Percentiles rank a stretch among this genome's conserved stretches.
Conservation (phyloP, 2,888 invertebrate species). For the Melanchra persicariae region DNA sequence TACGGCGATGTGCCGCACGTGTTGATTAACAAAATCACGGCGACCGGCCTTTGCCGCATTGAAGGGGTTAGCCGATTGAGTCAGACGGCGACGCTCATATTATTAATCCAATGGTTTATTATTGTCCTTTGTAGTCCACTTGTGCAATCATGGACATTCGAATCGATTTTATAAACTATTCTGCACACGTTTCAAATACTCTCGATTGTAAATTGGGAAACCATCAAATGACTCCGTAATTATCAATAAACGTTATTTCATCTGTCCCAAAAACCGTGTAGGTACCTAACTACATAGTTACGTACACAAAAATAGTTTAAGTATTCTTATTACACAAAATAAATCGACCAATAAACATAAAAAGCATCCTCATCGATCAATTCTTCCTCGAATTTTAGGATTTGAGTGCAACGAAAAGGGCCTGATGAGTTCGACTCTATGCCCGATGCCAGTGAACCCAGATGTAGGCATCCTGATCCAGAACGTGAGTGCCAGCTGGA, state of each 20-base stretch:
- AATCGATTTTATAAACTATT: slow-evolving; percentile 38
- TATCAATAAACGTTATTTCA: too few species aligned
- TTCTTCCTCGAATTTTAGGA: slow-evolving; percentile 70
- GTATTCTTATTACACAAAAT: too few species aligned
- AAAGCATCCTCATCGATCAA: neutral
- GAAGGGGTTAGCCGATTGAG: slow-evolving; percentile 44
- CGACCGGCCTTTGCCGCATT: slow-evolving; percentile 37
- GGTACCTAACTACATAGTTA: too few species aligned
- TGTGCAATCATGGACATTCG: slow-evolving; percentile 37
- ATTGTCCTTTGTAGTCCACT: slow-evolving; percentile 50
- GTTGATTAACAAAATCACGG: slow-evolving; percentile 38
- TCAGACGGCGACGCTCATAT: slow-evolving; percentile 29
- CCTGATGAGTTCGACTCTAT: slow-evolving; percentile 71
- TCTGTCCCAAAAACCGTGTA: neutral
- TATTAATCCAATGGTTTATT: slow-evolving; percentile 41
- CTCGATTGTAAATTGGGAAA: neutral
- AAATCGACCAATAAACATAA: neutral
- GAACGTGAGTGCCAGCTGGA: slow-evolving; percentile 85
- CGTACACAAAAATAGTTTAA: too few species aligned
- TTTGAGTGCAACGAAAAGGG: slow-evolving; percentile 85
- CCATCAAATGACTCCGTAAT: too few species aligned
- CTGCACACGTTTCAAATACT: slow-evolving; percentile 16
- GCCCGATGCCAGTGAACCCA: slow-evolving; percentile 72
- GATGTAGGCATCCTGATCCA: slow-evolving; percentile 84
- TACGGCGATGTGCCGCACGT: slow-evolving; percentile 3